Conservation (phyloP, 1,140 invertebrate genomes). For the Drosophila miranda region DNA sequence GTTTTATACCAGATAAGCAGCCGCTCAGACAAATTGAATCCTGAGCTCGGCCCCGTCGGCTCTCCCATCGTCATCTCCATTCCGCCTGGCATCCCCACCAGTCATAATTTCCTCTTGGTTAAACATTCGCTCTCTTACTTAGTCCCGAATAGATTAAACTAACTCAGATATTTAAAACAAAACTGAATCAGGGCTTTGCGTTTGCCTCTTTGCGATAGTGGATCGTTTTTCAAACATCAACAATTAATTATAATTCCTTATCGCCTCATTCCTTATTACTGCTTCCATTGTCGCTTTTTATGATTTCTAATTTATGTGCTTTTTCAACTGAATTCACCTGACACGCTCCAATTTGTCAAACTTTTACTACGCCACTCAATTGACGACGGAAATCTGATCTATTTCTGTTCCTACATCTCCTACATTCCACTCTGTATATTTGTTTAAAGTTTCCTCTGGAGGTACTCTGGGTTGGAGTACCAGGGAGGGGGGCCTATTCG, state of each 20-base stretch:
- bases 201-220: slow-evolving; percentile 4
- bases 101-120: slow-evolving; percentile 62
- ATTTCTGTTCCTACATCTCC: neutral
- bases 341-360: slow-evolving; percentile 33
- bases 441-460: too few species aligned
- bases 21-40: slow-evolving; percentile 40
- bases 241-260: slow-evolving; percentile 19
- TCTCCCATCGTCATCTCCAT: neutral
- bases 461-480: too few species aligned
- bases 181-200: slow-evolving; percentile 20
- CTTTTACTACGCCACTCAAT: slow-evolving; percentile 21
- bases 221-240: slow-evolving; percentile 6
- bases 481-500: too few species aligned
- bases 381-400: slow-evolving; percentile 6
- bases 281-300: slow-evolving; percentile 10
- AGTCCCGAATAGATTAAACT: slow-evolving; percentile 11
- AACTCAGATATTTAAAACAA: slow-evolving; percentile 10
- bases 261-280: slow-evolving; percentile 11
- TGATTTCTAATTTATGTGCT: slow-evolving; percentile 15
- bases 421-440: neutral
- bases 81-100: slow-evolving; percentile 19
- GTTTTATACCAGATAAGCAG: slow-evolving; percentile 61
- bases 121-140: slow-evolving; percentile 25
- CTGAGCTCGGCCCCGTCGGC: neutral
- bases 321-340: slow-evolving; percentile 13